Conservation (phyloP, 2,888 invertebrate species). For the Scelioninae gen. 1 region DNA sequence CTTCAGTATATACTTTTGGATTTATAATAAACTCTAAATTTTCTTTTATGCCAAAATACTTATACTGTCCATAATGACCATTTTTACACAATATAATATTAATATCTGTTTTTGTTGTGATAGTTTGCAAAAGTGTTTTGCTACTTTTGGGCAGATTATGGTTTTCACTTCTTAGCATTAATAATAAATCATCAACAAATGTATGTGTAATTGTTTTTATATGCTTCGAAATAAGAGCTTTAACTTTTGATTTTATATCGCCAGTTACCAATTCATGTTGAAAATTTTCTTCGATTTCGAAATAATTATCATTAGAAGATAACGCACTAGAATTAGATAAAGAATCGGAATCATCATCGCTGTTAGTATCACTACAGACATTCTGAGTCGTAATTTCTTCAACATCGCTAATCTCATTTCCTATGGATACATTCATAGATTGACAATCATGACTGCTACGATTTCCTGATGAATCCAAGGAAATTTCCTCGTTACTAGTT, state of each 20-base stretch:
- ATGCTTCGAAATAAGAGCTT: constrained; percentile 6
- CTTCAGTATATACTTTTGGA: constrained; percentile 14
- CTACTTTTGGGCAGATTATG: not conserved
- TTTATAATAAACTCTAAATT: constrained; percentile 2
- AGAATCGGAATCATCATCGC: too few relatives aligned
- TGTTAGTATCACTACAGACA: too few relatives aligned
- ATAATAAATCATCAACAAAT: constrained; percentile 12
- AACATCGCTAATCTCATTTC: too few relatives aligned
- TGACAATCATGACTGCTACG: too few relatives aligned
- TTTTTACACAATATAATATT: constrained; percentile 17
- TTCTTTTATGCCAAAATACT: constrained; percentile 28
- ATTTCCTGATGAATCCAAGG: too few relatives aligned
- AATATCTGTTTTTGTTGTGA: constrained; percentile 21
- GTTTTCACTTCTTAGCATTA: constrained; percentile 20
- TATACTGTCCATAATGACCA: constrained; percentile 21
- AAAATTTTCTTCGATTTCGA: too few relatives aligned
- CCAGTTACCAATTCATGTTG: constrained; percentile 31
- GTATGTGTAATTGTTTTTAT: constrained; percentile 18
- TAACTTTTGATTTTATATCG: constrained; percentile 16
- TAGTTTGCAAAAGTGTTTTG: constrained; percentile 10
- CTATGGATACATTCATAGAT: too few relatives aligned
- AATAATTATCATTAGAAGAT: too few relatives aligned
- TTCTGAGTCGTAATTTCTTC: too few relatives aligned
- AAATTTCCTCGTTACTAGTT: too few relatives aligned
- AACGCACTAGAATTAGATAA: too few relatives aligned